phyloP scores from a whole-genome alignment of 2,113 vertebrate genomes.

The Cyprinodon brontotheroides region DNA sequence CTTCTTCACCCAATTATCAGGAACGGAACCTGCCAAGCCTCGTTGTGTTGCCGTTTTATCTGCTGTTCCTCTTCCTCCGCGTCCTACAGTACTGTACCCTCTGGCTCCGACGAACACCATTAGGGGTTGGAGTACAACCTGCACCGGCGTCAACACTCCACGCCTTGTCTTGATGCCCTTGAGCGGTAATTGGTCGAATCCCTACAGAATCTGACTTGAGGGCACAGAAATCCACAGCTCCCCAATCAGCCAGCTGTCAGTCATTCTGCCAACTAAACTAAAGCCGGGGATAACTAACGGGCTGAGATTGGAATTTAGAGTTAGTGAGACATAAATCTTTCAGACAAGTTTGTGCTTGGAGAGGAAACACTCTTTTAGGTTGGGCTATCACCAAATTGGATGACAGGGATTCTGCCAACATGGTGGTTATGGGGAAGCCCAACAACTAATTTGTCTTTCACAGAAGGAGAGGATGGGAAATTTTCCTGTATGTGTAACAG shows the following conservation, averaged over 20 bases:
- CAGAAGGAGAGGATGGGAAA: constrained; percentile 24
- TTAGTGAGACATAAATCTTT: constrained; percentile 71
- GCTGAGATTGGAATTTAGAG: constrained; percentile 71
- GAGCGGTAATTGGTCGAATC: constrained; percentile 77
- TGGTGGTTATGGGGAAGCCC: constrained; percentile 39
- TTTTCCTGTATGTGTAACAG: constrained; percentile 51
- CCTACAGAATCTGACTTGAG: constrained; percentile 72
- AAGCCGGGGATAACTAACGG: constrained; percentile 70
- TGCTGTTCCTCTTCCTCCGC: constrained; percentile 29
- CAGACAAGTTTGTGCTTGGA: constrained; percentile 67
- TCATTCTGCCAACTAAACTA: constrained; percentile 71
- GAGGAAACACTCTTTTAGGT: constrained; percentile 50
- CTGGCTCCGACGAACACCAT: constrained; percentile 40
- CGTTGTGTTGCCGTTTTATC: constrained; percentile 56
- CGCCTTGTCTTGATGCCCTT: constrained; percentile 75
- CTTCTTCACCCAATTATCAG: constrained; percentile 54
- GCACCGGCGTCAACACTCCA: constrained; percentile 45
- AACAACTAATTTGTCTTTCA: constrained; percentile 55
- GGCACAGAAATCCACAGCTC: constrained; percentile 68
- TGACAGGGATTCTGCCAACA: constrained; percentile 50
- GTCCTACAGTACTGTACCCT: constrained; percentile 54
- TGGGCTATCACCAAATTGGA: constrained; percentile 61
- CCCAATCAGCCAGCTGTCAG: constrained; percentile 74
- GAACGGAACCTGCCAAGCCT: constrained; percentile 50
- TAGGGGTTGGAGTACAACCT: constrained; percentile 61